phyloP scores from a whole-genome alignment of 2,113 vertebrate species.

The Ondatra zibethicus region DNA sequence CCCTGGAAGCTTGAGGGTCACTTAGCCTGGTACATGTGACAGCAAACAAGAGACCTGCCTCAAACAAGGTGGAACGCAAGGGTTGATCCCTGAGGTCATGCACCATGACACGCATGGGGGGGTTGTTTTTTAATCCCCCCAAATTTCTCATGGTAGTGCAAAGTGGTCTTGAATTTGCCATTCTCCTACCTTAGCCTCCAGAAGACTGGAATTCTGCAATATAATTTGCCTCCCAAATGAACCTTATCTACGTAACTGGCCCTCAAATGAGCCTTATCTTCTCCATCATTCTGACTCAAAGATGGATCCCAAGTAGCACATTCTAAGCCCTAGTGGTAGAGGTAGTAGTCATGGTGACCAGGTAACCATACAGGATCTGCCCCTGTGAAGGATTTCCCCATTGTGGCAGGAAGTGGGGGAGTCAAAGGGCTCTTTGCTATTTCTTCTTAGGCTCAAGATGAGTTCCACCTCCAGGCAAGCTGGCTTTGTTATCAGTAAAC shows the following conservation, averaged over 20 bases:
- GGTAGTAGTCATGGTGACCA: neutral
- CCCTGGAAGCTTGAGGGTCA: neutral
- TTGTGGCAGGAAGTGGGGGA: neutral
- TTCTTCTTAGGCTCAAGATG: neutral
- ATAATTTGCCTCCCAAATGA: neutral
- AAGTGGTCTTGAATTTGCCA: neutral
- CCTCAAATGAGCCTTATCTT: neutral
- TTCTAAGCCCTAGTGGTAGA: neutral
- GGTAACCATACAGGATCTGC: neutral
- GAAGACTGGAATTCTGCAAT: neutral
- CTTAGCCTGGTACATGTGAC: neutral
- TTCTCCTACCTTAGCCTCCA: neutral
- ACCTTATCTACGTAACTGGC: neutral
- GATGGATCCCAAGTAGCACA: neutral
- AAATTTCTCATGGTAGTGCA: neutral
- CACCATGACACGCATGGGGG: neutral
- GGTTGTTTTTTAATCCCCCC: neutral
- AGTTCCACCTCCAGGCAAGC: neutral
- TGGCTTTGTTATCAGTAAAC: neutral
- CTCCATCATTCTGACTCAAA: neutral
- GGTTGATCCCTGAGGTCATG: neutral
- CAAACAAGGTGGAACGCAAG: neutral
- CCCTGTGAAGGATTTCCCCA: neutral
- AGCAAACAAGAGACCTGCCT: too few relatives aligned
- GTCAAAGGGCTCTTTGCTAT: neutral